Evolutionary conservation across 2,797 vertebrate genomes (phyloP).

Genomic region (Intellagama lesueurii): DNA sequence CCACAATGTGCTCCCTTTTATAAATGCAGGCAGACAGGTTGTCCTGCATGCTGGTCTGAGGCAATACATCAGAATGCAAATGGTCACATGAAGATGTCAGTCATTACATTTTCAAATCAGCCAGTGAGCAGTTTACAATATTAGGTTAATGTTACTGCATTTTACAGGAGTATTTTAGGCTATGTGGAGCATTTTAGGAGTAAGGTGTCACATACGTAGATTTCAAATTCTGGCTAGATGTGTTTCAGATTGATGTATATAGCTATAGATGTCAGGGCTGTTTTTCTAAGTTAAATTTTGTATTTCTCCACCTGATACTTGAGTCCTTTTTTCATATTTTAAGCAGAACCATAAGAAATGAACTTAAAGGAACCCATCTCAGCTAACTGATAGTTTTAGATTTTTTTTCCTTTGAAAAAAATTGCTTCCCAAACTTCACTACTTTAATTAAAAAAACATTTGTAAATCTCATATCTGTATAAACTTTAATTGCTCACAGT

Average conservation of each 20-base stretch:
- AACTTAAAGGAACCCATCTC: not conserved
- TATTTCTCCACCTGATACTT: constrained; percentile 50
- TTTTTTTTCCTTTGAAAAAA: constrained; percentile 60
- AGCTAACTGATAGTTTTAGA: constrained; percentile 17
- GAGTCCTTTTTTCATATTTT: not conserved
- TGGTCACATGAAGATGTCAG: too few relatives aligned
- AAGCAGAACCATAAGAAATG: constrained; percentile 21
- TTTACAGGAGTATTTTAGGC: too few relatives aligned
- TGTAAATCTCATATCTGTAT: constrained; percentile 27
- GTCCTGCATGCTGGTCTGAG: not conserved
- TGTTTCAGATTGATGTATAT: too few relatives aligned
- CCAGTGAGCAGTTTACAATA: too few relatives aligned
- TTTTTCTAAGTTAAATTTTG: constrained; percentile 51
- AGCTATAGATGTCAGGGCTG: not conserved
- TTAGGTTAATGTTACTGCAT: too few relatives aligned
- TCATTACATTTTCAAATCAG: too few relatives aligned
- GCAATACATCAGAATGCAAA: not conserved
- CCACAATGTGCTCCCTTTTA: not conserved
- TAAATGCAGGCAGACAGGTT: not conserved
- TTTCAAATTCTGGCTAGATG: too few relatives aligned
- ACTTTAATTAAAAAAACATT: constrained; percentile 50
- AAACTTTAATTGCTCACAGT: constrained; percentile 43
- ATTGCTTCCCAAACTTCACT: constrained; percentile 59
- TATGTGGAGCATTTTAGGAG: too few relatives aligned
- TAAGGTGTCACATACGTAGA: too few relatives aligned